Conservation (phyloP, 2,888 invertebrate species). For the Mesorhabditis belari region DNA sequence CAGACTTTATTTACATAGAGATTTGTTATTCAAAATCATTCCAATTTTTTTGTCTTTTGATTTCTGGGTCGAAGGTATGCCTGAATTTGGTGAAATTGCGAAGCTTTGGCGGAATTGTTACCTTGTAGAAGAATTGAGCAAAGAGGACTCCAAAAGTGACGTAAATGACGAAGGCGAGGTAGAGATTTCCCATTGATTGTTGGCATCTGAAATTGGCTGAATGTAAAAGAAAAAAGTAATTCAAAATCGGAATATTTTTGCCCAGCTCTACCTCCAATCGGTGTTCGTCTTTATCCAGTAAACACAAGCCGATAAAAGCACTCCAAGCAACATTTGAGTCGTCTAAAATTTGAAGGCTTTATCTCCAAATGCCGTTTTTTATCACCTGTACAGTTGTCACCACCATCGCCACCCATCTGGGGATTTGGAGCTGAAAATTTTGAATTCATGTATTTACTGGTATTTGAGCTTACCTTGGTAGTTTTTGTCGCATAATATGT, state of each 20-base stretch:
- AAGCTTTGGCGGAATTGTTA: neutral
- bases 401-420: neutral
- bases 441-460: too few species aligned
- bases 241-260: too few species aligned
- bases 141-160: conserved; percentile 46
- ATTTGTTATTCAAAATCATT: too few species aligned
- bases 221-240: too few species aligned
- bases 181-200: conserved; percentile 46
- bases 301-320: conserved; percentile 35
- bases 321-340: conserved; percentile 48
- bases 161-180: conserved; percentile 46
- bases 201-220: too few species aligned
- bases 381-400: conserved; percentile 47
- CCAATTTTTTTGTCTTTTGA: neutral
- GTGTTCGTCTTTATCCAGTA: too few species aligned
- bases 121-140: conserved; percentile 42
- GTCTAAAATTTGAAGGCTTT: too few species aligned
- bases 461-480: conserved; percentile 2
- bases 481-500: conserved; percentile 58
- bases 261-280: too few species aligned
- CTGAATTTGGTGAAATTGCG: neutral
- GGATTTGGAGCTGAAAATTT: neutral
- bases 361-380: too few species aligned
- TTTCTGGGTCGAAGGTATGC: neutral
- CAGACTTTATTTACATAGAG: too few species aligned